Evolutionary conservation across 2,888 invertebrate species (phyloP).

Genomic region (Dendrolimus pini): DNA sequence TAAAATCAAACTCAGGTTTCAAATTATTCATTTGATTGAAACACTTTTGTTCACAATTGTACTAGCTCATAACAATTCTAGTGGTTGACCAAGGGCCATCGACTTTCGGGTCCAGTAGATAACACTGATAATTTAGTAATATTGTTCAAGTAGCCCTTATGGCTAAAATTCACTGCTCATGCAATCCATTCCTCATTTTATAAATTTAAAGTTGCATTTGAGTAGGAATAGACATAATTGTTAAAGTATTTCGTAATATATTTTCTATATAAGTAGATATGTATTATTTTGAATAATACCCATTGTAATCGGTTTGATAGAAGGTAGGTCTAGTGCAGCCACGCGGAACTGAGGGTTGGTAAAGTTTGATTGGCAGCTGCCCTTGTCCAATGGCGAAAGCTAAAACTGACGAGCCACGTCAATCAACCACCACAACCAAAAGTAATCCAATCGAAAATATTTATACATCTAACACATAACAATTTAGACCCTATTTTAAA

Average conservation of each 20-base stretch:
- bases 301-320: neutral
- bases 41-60: constrained; percentile 29
- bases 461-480: constrained; percentile 11
- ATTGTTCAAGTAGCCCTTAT: constrained; percentile 20
- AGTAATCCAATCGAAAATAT: too few species aligned
- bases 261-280: neutral
- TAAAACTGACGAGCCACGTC: constrained; percentile 88
- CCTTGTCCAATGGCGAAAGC: constrained; percentile 86
- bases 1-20: too few species aligned
- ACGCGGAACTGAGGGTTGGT: constrained; percentile 61
- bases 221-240: too few species aligned
- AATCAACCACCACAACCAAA: constrained; percentile 71
- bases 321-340: constrained; percentile 35
- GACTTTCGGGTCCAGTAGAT: constrained; percentile 54
- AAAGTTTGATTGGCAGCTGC: constrained; percentile 86
- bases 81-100: constrained; percentile 62
- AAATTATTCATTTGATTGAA: constrained; percentile 1
- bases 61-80: constrained; percentile 39
- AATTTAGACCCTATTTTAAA: constrained; percentile 41
- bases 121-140: constrained; percentile 49
- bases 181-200: too few species aligned
- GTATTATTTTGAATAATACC: neutral
- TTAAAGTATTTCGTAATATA: neutral
- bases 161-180: neutral
- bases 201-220: too few species aligned